A percentile compares a stretch with the other conserved stretches of the same genome.
Conservation (phyloP, 2,797 vertebrate species). For the Threskiornis aethiopicus region DNA sequence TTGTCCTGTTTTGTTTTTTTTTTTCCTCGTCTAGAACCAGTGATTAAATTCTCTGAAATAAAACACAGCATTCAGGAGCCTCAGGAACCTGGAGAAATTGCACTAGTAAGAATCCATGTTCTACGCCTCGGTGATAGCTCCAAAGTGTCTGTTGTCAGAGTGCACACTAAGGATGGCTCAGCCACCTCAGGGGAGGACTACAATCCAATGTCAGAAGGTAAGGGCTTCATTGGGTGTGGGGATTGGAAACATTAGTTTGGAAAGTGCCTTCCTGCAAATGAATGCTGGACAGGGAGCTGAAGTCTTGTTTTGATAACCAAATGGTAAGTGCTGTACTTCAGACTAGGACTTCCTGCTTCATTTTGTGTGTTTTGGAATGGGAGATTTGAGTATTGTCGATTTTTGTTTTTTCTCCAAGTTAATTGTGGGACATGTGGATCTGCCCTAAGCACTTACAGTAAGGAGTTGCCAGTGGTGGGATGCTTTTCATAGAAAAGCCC, state of each 20-base stretch:
- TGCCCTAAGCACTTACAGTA: not conserved
- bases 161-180: constrained; percentile 89
- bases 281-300: not conserved
- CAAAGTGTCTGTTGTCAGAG: constrained; percentile 85
- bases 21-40: constrained; percentile 72
- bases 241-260: not conserved
- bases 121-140: constrained; percentile 83
- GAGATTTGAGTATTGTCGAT: not conserved
- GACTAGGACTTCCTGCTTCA: not conserved
- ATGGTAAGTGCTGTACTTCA: not conserved
- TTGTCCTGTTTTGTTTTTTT: not conserved
- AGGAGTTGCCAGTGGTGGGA: not conserved
- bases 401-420: not conserved
- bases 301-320: not conserved
- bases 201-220: constrained; percentile 87
- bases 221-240: not conserved
- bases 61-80: constrained; percentile 87
- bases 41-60: constrained; percentile 87
- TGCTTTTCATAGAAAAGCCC: not conserved
- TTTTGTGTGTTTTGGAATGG: not conserved
- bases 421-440: not conserved
- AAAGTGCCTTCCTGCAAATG: not conserved
- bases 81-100: constrained; percentile 76
- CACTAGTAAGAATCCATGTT: constrained; percentile 81
- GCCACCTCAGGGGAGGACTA: constrained; percentile 88